Conservation (phyloP, 2,888 invertebrate genomes). For the Synergus japonicus region DNA sequence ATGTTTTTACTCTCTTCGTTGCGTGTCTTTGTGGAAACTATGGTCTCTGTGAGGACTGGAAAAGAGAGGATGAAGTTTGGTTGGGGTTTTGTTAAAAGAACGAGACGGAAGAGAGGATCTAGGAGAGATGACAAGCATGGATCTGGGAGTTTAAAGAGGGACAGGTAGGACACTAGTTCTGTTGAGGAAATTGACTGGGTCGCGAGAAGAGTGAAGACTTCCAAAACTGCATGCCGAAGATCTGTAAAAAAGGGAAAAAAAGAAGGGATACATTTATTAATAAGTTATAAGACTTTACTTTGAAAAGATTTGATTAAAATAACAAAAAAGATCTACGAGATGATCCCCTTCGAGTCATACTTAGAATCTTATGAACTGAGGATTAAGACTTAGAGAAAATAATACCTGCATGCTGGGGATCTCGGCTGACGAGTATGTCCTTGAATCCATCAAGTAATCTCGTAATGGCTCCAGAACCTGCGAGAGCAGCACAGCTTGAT, state of each 20-base stretch:
- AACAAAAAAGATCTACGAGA: not conserved
- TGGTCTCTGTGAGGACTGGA: constrained; percentile 70
- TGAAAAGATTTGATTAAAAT: constrained; percentile 8
- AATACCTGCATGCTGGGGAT: constrained; percentile 70
- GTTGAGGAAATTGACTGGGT: constrained; percentile 79
- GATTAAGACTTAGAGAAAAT: not conserved
- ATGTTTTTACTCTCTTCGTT: constrained; percentile 64
- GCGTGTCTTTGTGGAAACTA: constrained; percentile 47
- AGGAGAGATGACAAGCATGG: constrained; percentile 81
- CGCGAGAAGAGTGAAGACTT: constrained; percentile 81
- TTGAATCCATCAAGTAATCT: constrained; percentile 76
- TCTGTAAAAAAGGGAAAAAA: constrained; percentile 76
- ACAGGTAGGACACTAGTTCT: constrained; percentile 81
- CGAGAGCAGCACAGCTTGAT: constrained; percentile 76
- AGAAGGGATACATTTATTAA: not conserved
- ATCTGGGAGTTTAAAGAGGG: constrained; percentile 80
- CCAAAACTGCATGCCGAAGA: constrained; percentile 83
- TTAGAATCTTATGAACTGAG: not conserved
- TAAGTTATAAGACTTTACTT: not conserved
- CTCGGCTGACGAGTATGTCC: constrained; percentile 66
- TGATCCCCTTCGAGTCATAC: not conserved
- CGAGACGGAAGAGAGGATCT: constrained; percentile 77
- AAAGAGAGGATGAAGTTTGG: constrained; percentile 81
- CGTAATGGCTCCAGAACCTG: constrained; percentile 74
- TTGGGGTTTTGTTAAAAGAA: constrained; percentile 79